Evolutionary conservation across 2,113 vertebrate species (phyloP), one percentile per base, ranked within the genome.

Genomic region (Protobothrops mucrosquamatus): DNA sequence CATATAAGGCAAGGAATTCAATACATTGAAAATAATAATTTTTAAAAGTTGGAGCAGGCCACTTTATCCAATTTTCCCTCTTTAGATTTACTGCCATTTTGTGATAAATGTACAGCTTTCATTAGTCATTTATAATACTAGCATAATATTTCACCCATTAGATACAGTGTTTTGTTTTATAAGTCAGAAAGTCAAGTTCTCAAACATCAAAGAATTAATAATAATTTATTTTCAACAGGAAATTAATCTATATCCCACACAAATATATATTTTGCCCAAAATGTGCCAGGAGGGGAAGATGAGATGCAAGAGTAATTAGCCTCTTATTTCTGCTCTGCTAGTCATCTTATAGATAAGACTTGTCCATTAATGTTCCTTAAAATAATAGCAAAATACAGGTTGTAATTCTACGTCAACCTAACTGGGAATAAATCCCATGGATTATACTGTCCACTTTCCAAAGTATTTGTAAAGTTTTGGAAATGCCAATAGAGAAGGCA

Each of bases 1-100:
- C 39, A 55, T 89, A 85, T 29, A 85, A 86, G 69, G 88, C 34
- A 90, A 48, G 43, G 20, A 59, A 59, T 29, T n/a, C 56, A 59
- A 89, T 89, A 46, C 14, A 46, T 48, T 89, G 46, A 69, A 92
- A 92, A 92, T 87, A 92, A 88, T 43, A 59, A 24, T 92, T 85
- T 52, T 20, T 8, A 81, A 89, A 81, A 57, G 3, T 48, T 54
- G 52, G 87, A 92, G 10, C 51, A 89, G 4, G 6, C 61, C 0
- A 43, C 48, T 89, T 89, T 81, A n/a, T 85, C 39, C 64, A 2
- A 29, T 89, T 57, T 10, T 81, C 34, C 26, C 64, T 22, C 24
- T 64, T 54, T 24, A 46, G 3, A 26, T 74, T 46, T 18, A 46
- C 26, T 22, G 24, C 11, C 20, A 18, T 74, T 59, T 55, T 34